Percentiles rank a stretch among this genome's conserved stretches.
These are phyloP conservation scores for Sphaerophoria rueppellii DNA, from an alignment of 2,888 invertebrate genomes.

Conservation along the genomic window DNA sequence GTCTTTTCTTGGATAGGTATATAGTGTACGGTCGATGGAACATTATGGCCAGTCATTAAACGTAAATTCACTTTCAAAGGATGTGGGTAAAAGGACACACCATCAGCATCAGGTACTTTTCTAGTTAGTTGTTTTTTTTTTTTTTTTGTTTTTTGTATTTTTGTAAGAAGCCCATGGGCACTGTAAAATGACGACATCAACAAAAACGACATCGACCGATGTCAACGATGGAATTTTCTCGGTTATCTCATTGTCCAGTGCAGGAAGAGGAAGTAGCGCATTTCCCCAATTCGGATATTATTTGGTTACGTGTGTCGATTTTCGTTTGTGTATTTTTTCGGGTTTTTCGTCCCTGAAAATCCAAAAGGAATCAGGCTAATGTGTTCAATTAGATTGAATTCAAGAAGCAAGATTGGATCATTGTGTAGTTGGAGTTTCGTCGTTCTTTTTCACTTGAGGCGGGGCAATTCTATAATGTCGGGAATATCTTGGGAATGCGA, in stretches of 20 bases:
- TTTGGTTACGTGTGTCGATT: slow-evolving; percentile 2
- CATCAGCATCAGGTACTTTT: slow-evolving; percentile 61
- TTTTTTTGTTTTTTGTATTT: background rate
- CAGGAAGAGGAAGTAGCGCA: slow-evolving; percentile 57
- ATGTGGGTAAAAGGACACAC: slow-evolving; percentile 7
- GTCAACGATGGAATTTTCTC: background rate
- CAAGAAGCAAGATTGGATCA: slow-evolving; percentile 44
- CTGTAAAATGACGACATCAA: slow-evolving; percentile 28
- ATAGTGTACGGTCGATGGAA: slow-evolving; percentile 71
- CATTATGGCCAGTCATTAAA: slow-evolving; percentile 69
- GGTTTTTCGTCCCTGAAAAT: slow-evolving; percentile 22
- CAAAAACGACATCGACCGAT: slow-evolving; percentile 17
- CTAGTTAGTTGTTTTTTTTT: slow-evolving; percentile 15
- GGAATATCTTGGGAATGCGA: slow-evolving; percentile 49
- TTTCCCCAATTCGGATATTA: slow-evolving; percentile 28
- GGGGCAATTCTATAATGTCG: slow-evolving; percentile 21
- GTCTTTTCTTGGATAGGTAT: slow-evolving; percentile 34
- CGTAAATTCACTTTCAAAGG: slow-evolving; percentile 65
- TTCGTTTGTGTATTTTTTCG: background rate
- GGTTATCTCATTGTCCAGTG: slow-evolving; percentile 50
- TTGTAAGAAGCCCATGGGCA: slow-evolving; percentile 43
- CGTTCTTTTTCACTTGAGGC: background rate
- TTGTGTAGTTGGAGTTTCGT: slow-evolving; percentile 19
- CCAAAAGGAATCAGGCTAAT: slow-evolving; percentile 42
- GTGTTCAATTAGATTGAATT: slow-evolving; percentile 70